Percentiles rank a stretch among this genome's conserved stretches.
Conservation (phyloP, 2,797 vertebrate genomes). For the Oceanodroma leucorhoa region DNA sequence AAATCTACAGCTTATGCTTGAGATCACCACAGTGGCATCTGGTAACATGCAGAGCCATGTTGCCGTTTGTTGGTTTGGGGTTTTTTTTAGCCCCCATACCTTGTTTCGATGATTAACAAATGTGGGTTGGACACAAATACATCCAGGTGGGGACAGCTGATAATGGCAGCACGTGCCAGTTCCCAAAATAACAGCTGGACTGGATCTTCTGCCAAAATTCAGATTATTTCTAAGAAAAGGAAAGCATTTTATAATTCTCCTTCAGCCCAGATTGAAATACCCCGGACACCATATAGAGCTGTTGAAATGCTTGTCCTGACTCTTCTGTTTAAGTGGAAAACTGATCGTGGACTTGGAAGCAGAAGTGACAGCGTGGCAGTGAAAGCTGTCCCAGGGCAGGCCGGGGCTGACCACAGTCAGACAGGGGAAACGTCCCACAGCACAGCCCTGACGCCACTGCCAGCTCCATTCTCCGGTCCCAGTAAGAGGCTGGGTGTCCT, state of each 20-base stretch:
- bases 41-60: background rate
- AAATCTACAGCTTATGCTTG: constrained; percentile 65
- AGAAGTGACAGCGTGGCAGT: background rate
- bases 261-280: background rate
- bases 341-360: background rate
- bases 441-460: rapidly evolving
- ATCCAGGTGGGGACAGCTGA: background rate
- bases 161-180: background rate
- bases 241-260: background rate
- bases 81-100: background rate
- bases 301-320: background rate
- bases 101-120: background rate
- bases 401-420: background rate
- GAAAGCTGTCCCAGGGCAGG: background rate
- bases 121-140: background rate
- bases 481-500: background rate
- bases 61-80: background rate
- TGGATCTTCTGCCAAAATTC: background rate
- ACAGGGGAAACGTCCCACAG: background rate
- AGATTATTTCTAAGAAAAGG: background rate
- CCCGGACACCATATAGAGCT: background rate
- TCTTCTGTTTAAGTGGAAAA: background rate
- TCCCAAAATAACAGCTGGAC: background rate
- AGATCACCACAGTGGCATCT: constrained; percentile 47
- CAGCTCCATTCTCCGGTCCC: background rate